Percentiles rank a stretch among this genome's conserved stretches.
Conservation (phyloP, 1,140 invertebrate genomes). For the Trachelipus rathkii region DNA sequence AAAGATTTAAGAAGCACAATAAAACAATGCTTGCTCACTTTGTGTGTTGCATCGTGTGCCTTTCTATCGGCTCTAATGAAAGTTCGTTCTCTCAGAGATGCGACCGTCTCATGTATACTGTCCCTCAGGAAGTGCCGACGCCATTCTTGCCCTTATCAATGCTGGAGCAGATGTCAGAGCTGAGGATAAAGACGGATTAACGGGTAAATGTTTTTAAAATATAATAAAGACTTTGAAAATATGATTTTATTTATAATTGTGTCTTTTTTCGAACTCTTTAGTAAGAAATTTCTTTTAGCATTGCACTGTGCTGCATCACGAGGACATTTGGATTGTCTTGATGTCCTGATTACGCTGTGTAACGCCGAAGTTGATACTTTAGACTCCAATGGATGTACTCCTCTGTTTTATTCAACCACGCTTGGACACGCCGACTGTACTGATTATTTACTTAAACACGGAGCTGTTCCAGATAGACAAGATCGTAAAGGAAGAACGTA, state of each 20-base stretch:
- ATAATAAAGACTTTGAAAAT: not conserved
- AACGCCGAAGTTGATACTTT: conserved; percentile 76
- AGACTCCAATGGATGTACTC: conserved; percentile 86
- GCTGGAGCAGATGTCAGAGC: conserved; percentile 41
- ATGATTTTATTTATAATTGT: conserved; percentile 5
- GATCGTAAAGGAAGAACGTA: conserved; percentile 85
- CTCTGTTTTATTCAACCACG: conserved; percentile 92
- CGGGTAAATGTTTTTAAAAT: conserved; percentile 35
- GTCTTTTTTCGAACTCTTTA: not conserved
- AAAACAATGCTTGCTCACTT: not conserved
- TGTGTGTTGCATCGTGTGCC: conserved; percentile 17
- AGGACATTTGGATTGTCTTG: conserved; percentile 88
- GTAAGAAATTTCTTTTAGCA: conserved; percentile 57
- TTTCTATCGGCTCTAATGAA: conserved; percentile 23
- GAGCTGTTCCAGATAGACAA: conserved; percentile 84
- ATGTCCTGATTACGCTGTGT: conserved; percentile 82
- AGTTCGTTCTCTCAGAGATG: conserved; percentile 44
- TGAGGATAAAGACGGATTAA: conserved; percentile 45
- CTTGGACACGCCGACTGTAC: conserved; percentile 92
- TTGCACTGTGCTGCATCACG: conserved; percentile 87
- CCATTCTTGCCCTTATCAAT: conserved; percentile 45
- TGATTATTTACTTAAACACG: conserved; percentile 76
- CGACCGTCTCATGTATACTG: conserved; percentile 46
- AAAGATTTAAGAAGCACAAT: no score
- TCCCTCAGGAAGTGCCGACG: conserved; percentile 46